Conservation (phyloP, 2,797 vertebrate species). For the Propithecus perrieri region DNA sequence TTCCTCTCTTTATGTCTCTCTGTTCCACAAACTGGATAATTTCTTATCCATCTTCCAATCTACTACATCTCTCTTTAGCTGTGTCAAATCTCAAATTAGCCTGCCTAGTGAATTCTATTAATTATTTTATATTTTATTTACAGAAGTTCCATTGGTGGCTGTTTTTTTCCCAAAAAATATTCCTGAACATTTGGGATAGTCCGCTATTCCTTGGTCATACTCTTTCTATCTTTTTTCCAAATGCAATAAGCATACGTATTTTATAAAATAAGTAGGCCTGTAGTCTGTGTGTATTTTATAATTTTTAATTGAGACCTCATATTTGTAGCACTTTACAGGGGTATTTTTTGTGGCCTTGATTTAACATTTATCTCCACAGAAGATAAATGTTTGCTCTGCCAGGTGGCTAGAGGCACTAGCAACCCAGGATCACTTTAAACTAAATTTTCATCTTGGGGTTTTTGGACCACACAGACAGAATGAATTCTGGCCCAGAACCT, state of each 20-base stretch:
- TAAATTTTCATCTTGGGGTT: slow-evolving; percentile 59
- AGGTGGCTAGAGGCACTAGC: slow-evolving; percentile 53
- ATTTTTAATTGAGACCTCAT: slow-evolving; percentile 42
- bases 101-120: background rate
- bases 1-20: background rate
- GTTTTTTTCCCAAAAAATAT: background rate
- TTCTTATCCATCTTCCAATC: background rate
- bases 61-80: slow-evolving; percentile 10
- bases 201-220: background rate
- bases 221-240: background rate
- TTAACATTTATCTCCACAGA: slow-evolving; percentile 46
- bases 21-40: background rate
- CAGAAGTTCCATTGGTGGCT: background rate
- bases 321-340: slow-evolving; percentile 1
- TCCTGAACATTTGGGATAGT: background rate
- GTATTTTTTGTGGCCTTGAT: slow-evolving; percentile 4
- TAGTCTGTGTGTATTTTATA: background rate
- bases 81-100: background rate
- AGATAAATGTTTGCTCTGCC: slow-evolving; percentile 63
- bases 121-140: slow-evolving; percentile 16
- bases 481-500: slow-evolving; percentile 52
- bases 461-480: slow-evolving; percentile 73
- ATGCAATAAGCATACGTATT: background rate
- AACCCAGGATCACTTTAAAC: slow-evolving; percentile 54
- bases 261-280: slow-evolving; percentile 19